Base-by-base conservation (phyloP, 2,113 vertebrate species). In the Pelobates fuscus region DNA sequence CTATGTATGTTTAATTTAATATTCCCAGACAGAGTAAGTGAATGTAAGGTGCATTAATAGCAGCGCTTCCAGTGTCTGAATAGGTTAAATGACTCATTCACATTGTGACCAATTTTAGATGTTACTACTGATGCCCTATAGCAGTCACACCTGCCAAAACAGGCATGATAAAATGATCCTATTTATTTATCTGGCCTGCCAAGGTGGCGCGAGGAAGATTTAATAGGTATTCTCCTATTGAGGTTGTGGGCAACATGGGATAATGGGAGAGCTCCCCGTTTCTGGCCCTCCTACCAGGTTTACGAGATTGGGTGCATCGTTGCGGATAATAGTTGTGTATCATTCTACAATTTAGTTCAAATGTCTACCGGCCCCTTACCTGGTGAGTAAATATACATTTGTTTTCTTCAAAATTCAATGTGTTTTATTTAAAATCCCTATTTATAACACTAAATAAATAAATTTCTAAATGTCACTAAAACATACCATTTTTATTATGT, bases 121-220 rank as follows among this genome's bases (percentile, higher is more conserved):
- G 25, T 46, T 65, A 44, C 23, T 30, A 44, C 25, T 59, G 55
- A 30, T 49, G 63, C 54, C 37, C 27, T 32, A 41, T 37, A 67
- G 63, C 63, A 23, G 37, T 15, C 62, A 20, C 71, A 59, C 54
- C 72, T 52, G 55, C 72, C 71, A 67, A 11, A 25, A 49, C 37
- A 37, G 6, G n/a, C 55, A 49, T 76, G 72, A 76, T 67, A 67
- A 76, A 76, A 41, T 18, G 72, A 67, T 60, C 55, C 72, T 23
- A 75, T 75, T 74, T 74, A 37, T 37, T 49, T 49, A 59, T 67
- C 63, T 59, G 72, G 8, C n/a, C 14, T 37, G 30, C 10, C 30
- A 24, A 43, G 21, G 37, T 43, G 37, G 62, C 24, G 24, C 23
- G 20, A 11, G 5, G 20, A 43, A 65, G 37, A 65, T 65, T 65